Evolutionary conservation across 2,888 invertebrate genomes (phyloP).

Genomic region (Melieria picta): DNA sequence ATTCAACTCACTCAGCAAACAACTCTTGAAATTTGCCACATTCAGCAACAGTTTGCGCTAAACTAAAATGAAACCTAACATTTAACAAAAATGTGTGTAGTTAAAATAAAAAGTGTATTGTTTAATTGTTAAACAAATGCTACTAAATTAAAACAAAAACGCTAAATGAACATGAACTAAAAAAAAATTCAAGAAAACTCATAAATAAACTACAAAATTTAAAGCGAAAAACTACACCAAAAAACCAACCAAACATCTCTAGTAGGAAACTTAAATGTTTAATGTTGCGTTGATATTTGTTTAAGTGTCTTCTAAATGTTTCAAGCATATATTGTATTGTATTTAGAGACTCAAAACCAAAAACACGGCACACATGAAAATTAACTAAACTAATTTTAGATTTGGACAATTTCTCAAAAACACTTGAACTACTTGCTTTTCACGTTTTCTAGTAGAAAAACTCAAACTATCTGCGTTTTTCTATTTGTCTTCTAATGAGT

Average conservation of each 20-base stretch:
- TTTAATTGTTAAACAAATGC: constrained; percentile 52
- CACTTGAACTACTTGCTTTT: no score
- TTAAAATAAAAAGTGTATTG: constrained; percentile 54
- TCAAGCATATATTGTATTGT: background rate
- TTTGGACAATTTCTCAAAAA: no score
- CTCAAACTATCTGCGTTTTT: background rate
- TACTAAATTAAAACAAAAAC: constrained; percentile 32
- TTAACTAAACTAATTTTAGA: background rate
- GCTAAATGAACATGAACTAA: constrained; percentile 26
- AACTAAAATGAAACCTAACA: background rate
- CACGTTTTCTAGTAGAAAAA: no score
- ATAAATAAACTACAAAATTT: constrained; percentile 17
- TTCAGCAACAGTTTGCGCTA: no score
- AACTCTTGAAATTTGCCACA: no score
- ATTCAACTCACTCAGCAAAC: no score
- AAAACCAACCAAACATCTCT: constrained; percentile 37
- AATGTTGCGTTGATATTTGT: constrained; percentile 49
- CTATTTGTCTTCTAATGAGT: background rate
- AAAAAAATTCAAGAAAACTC: constrained; percentile 21
- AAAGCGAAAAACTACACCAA: constrained; percentile 40
- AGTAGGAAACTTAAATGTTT: constrained; percentile 42
- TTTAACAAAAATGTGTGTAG: constrained; percentile 51
- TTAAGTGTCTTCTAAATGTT: constrained; percentile 26
- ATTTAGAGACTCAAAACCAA: constrained; percentile 11
- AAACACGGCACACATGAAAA: background rate